Evolutionary conservation across 1,140 invertebrate species (phyloP).

Genomic region (Heliconius hermathena): DNA sequence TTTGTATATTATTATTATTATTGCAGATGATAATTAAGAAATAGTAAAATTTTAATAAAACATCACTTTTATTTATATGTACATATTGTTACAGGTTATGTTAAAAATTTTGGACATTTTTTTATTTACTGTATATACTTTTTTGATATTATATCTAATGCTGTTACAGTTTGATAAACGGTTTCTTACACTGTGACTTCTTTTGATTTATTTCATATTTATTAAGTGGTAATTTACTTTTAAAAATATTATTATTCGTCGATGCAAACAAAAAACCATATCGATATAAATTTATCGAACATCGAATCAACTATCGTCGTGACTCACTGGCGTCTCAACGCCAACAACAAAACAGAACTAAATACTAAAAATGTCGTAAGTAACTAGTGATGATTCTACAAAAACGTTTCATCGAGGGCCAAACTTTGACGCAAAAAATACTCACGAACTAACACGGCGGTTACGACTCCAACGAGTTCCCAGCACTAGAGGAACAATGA

Average conservation of each 20-base stretch:
- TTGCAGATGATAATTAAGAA: neutral
- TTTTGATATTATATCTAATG: too few species aligned
- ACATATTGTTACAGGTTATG: neutral
- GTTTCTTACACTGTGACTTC: too few species aligned
- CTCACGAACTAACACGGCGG: slow-evolving; percentile 47
- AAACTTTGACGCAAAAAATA: slow-evolving; percentile 58
- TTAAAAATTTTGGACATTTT: too few species aligned
- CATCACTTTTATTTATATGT: neutral
- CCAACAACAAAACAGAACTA: slow-evolving; percentile 71
- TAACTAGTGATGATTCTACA: slow-evolving; percentile 55
- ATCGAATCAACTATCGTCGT: slow-evolving; percentile 44
- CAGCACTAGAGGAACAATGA: slow-evolving; percentile 67
- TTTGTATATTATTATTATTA: neutral
- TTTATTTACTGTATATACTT: too few species aligned
- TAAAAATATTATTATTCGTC: too few species aligned
- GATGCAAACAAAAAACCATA: slow-evolving; percentile 4
- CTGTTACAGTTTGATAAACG: too few species aligned
- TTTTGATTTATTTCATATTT: too few species aligned
- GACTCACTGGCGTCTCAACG: slow-evolving; percentile 78
- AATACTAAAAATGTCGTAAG: slow-evolving; percentile 70
- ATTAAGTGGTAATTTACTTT: too few species aligned
- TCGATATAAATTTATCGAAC: slow-evolving; percentile 38
- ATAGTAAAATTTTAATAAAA: neutral
- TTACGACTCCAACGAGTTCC: slow-evolving; percentile 56
- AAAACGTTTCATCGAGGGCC: slow-evolving; percentile 64